These are phyloP conservation scores for Diacarnus erythraeanus DNA, from an alignment of 37 sponge, comb jelly and placozoan species.

Conservation along the genomic window DNA sequence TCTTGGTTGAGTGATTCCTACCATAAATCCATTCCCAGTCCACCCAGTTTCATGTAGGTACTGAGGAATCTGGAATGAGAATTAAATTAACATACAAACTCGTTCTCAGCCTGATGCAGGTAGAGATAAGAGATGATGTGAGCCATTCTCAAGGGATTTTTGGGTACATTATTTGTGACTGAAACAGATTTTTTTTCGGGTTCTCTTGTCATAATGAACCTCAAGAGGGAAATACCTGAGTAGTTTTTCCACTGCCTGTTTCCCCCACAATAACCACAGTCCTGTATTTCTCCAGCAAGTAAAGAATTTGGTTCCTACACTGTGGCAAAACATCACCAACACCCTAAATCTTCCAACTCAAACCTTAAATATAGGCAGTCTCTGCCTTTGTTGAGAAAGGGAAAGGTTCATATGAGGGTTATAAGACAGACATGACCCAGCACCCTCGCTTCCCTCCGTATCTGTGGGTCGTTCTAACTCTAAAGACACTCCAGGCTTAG, in stretches of 20 bases:
- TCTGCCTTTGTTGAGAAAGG: conserved; percentile 85
- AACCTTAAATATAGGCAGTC: conserved; percentile 88
- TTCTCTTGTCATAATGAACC: no score
- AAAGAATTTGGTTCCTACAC: conserved; percentile 87
- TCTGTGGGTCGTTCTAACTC: conserved; percentile 49
- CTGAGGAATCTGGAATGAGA: conserved; percentile 63
- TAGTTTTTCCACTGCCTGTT: conserved; percentile 93
- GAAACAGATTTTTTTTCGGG: no score
- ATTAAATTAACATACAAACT: no score
- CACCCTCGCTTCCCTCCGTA: conserved; percentile 51
- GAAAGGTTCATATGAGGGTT: conserved; percentile 77
- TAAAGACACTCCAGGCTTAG: conserved; percentile 28
- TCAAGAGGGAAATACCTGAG: no score
- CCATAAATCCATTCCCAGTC: conserved; percentile 64
- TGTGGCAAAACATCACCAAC: conserved; percentile 1
- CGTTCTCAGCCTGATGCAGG: no score
- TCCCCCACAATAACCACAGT: conserved; percentile 87
- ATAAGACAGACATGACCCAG: conserved; percentile 73
- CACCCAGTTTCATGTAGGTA: conserved; percentile 91
- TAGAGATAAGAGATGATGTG: no score
- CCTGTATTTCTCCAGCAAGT: conserved; percentile 77
- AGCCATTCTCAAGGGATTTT: no score
- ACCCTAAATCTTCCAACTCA: background rate
- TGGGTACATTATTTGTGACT: no score
- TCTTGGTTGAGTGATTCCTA: conserved; percentile 92